Conservation (phyloP, 2,797 vertebrate species). For the Arctocebus calabarensis region DNA sequence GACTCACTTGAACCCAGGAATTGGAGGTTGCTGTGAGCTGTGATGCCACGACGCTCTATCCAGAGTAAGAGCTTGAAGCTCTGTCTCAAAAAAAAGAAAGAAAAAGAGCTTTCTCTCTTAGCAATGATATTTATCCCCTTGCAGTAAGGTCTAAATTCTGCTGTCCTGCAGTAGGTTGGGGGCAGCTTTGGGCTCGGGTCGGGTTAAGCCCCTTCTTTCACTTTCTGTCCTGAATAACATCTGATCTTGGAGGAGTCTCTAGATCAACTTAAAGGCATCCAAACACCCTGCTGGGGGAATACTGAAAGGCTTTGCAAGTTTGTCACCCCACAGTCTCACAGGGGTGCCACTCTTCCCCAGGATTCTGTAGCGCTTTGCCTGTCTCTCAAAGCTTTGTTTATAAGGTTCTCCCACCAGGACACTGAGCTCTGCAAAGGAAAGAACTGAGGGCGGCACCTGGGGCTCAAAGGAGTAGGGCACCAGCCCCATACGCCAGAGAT, state of each 20-base stretch:
- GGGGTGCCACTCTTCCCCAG: background rate
- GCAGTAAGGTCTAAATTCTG: background rate
- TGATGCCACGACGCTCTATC: no score
- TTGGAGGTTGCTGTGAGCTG: no score
- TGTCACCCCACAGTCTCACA: background rate
- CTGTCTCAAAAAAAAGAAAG: no score
- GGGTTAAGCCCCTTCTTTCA: background rate
- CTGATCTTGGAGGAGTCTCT: background rate
- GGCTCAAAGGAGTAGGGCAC: no score
- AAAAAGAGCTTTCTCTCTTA: no score
- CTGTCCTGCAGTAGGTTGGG: background rate
- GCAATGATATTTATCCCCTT: background rate
- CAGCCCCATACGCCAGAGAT: no score
- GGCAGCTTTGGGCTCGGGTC: background rate
- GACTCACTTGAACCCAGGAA: no score
- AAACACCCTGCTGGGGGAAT: background rate
- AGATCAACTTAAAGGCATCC: background rate
- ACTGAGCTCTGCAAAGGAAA: background rate
- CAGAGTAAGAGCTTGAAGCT: no score
- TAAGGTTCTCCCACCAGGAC: background rate
- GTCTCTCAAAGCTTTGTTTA: background rate
- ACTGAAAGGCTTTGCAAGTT: background rate
- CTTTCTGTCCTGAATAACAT: background rate
- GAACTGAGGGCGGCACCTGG: no score
- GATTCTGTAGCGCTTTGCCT: background rate